Evolutionary conservation across 2,888 invertebrate species (phyloP).

Genomic region (Epiperipatus broadwayi): DNA sequence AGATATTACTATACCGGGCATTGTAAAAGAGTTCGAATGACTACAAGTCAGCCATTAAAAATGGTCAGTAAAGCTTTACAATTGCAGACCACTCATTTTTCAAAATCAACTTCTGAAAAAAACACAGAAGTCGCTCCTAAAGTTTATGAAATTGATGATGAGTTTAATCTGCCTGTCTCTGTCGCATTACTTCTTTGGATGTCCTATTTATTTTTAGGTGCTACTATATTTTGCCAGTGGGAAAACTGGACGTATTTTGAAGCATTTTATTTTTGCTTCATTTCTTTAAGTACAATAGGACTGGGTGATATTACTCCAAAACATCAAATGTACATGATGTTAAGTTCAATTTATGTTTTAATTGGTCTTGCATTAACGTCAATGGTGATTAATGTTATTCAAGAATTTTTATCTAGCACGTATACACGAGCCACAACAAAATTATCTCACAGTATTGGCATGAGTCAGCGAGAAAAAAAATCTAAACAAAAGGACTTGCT

Average conservation of each 20-base stretch:
- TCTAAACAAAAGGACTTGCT: too few species aligned
- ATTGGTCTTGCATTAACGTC: constrained; percentile 86
- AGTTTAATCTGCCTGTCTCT: constrained; percentile 81
- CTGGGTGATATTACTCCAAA: constrained; percentile 33
- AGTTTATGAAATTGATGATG: constrained; percentile 62
- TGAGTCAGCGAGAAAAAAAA: too few species aligned
- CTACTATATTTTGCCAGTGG: constrained; percentile 42
- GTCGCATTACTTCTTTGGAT: constrained; percentile 64
- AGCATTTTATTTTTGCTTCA: constrained; percentile 89
- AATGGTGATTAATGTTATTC: constrained; percentile 92
- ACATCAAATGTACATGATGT: constrained; percentile 71
- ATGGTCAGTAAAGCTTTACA: neutral
- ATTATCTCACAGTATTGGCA: too few species aligned
- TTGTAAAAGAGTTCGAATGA: constrained; percentile 51
- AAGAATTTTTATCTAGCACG: too few species aligned
- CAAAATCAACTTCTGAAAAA: constrained; percentile 9
- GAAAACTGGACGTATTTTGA: constrained; percentile 74
- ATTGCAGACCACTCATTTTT: constrained; percentile 22
- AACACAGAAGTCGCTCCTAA: constrained; percentile 45
- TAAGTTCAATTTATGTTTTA: constrained; percentile 74
- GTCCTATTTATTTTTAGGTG: constrained; percentile 68
- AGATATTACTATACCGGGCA: constrained; percentile 67
- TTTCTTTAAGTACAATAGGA: constrained; percentile 93
- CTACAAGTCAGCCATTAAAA: constrained; percentile 49
- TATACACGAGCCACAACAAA: too few species aligned